Base-by-base conservation (phyloP, 2,113 vertebrate genomes). In the Okapia johnstoni region DNA sequence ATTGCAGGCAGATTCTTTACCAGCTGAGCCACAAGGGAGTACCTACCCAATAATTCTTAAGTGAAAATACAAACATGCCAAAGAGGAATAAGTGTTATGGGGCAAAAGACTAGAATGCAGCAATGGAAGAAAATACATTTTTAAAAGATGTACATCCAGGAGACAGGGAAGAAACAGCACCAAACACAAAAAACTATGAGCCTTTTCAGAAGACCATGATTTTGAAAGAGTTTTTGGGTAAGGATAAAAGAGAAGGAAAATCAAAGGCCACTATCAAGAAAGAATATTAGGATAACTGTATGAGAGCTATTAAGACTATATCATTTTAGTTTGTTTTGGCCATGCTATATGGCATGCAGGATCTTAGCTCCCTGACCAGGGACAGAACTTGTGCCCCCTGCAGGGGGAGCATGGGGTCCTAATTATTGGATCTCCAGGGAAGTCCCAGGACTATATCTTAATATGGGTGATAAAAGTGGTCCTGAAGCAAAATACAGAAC, bases 61-160 rank as follows among this genome's bases (percentile, higher is more conserved):
- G 36, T 76, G 30, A 98, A 96, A 79, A 88, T 92, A 66, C 21
- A 86, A 95, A 85, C 25, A 58, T 77, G 61, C 13, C n/a, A 76
- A 94, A 66, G n/a, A 77, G 21, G 50, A 57, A 26, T 16, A 73
- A 89, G 2, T 87, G 10, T 60, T 81, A 89, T 54, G 50, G 66
- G 77, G 86, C 48, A 85, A 86, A 95, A 94, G 43, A 83, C 8
- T 84, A 76, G 30, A 76, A 95, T 7, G 43, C 7, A 60, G 60
- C 9, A 92, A 88, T 48, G 12, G 40, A 63, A 97, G 52, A 30
- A 73, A 93, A 48, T 43, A 86, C 15, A 8, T 89, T 95, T 85
- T 48, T n/a, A 91, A 97, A 93, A 96, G 26, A 85, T 84, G 60
- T n/a, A 61, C 21, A 84, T 52, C 19, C 12, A 60, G 43, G 90